Percentiles rank a stretch among this genome's conserved stretches.
Conservation (phyloP, 2,888 invertebrate genomes). For the Diogma glabrata region DNA sequence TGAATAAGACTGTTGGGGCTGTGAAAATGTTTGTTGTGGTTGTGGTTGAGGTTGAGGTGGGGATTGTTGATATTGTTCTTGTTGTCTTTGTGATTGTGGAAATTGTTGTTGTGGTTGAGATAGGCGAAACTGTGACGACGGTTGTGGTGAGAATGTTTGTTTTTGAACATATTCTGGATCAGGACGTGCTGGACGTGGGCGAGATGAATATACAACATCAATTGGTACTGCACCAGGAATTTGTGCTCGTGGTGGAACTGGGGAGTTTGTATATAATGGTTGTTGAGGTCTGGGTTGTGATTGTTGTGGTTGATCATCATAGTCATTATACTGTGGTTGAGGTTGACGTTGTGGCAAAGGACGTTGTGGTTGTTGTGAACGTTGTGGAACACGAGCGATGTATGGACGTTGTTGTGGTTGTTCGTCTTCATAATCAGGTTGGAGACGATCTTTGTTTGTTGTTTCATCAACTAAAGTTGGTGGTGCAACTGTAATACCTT, state of each 20-base stretch:
- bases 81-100: conserved; percentile 21
- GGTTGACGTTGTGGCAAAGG: conserved; percentile 29
- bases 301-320: conserved; percentile 22
- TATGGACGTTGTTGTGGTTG: conserved; percentile 23
- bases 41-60: conserved; percentile 23
- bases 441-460: conserved; percentile 32
- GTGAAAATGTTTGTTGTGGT: conserved; percentile 17
- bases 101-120: conserved; percentile 20
- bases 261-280: conserved; percentile 22
- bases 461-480: conserved; percentile 45
- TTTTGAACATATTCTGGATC: conserved; percentile 33
- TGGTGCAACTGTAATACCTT: conserved; percentile 68
- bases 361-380: conserved; percentile 24
- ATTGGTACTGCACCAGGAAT: conserved; percentile 31
- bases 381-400: conserved; percentile 23
- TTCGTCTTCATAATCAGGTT: conserved; percentile 37
- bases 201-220: conserved; percentile 33
- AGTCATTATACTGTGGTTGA: conserved; percentile 30
- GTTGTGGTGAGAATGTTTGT: conserved; percentile 23
- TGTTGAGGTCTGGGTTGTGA: conserved; percentile 16
- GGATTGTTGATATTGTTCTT: conserved; percentile 5
- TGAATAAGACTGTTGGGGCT: conserved; percentile 19
- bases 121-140: conserved; percentile 22
- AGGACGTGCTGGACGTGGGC: conserved; percentile 32
- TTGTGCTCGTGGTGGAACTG: conserved; percentile 30